These are phyloP conservation scores for Nomada fabriciana DNA, from an alignment of 2,888 invertebrate species.

Conservation along the genomic window DNA sequence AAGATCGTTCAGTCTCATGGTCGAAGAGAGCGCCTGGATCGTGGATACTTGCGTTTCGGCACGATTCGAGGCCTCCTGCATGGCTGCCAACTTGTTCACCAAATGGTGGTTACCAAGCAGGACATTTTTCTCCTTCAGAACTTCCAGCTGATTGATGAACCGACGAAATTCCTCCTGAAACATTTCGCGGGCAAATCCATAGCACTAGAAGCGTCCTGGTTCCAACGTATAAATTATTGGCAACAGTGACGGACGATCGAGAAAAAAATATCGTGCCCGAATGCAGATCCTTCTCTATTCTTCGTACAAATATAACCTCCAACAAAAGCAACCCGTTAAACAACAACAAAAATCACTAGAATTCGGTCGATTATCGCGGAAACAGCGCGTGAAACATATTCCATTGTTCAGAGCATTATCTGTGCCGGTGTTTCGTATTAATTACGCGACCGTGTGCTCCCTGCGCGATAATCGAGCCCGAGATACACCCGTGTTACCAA, in stretches of 20 bases:
- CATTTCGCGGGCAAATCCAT: background rate
- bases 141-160: slow-evolving; percentile 91
- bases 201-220: too few species aligned
- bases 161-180: slow-evolving; percentile 92
- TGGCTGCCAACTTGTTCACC: slow-evolving; percentile 91
- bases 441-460: background rate
- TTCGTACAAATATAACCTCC: too few species aligned
- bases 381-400: background rate
- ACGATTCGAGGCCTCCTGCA: slow-evolving; percentile 91
- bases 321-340: too few species aligned
- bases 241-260: too few species aligned
- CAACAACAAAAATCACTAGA: background rate
- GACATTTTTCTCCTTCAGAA: slow-evolving; percentile 91
- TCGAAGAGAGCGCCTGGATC: slow-evolving; percentile 79
- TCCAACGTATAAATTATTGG: background rate
- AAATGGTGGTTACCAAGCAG: slow-evolving; percentile 90
- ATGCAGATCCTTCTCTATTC: too few species aligned
- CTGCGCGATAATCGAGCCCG: background rate
- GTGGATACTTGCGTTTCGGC: slow-evolving; percentile 86
- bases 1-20: slow-evolving; percentile 80
- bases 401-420: background rate
- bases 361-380: background rate
- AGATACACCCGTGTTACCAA: too few species aligned
- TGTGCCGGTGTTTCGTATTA: background rate
- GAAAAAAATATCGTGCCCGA: too few species aligned